Evolutionary conservation across 2,113 vertebrate species (phyloP).

Genomic region (Neotoma lepida): DNA sequence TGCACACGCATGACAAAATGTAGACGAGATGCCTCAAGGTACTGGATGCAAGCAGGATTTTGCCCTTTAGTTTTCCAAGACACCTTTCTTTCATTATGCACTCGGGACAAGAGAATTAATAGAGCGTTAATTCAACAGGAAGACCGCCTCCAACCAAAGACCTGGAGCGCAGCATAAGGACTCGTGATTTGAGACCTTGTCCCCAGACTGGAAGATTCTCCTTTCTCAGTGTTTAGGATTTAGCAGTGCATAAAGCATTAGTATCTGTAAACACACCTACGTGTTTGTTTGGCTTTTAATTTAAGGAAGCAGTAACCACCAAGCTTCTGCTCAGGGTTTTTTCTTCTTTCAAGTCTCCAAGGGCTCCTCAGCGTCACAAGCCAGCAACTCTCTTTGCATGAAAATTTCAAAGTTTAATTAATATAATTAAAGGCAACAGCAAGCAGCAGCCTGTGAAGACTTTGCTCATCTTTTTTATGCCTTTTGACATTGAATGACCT

Average conservation of each 20-base stretch:
- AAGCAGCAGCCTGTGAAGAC: slow-evolving; percentile 97
- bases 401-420: slow-evolving; percentile 97
- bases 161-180: slow-evolving; percentile 86
- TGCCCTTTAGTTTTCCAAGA: slow-evolving; percentile 91
- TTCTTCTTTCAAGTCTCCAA: slow-evolving; percentile 84
- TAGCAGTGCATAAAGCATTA: slow-evolving; percentile 87
- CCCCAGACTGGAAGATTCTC: slow-evolving; percentile 84
- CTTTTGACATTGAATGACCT: slow-evolving; percentile 97
- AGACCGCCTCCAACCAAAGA: slow-evolving; percentile 89
- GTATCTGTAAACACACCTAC: slow-evolving; percentile 86
- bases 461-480: slow-evolving; percentile 94
- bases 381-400: slow-evolving; percentile 88
- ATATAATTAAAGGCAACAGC: slow-evolving; percentile 98
- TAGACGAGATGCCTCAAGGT: slow-evolving; percentile 93
- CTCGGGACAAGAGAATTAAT: slow-evolving; percentile 91
- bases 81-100: slow-evolving; percentile 94
- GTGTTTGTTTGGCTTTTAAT: slow-evolving; percentile 78
- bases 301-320: slow-evolving; percentile 84
- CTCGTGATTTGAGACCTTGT: slow-evolving; percentile 89
- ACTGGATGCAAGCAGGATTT: slow-evolving; percentile 88
- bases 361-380: slow-evolving; percentile 89
- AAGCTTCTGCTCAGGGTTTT: slow-evolving; percentile 86
- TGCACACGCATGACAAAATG: slow-evolving; percentile 96
- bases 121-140: slow-evolving; percentile 91
- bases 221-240: slow-evolving; percentile 84